Percentiles rank a stretch among this genome's conserved stretches.
These are phyloP conservation scores for Drosophila melanogaster DNA, from an alignment of 1,140 invertebrate genomes.

Conservation along the genomic window Release_6_plus_ISO1_MT NT_033779.5:16482001-16482500, in stretches of 20 bases:
- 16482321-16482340: constrained; percentile 13
- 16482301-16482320: background rate
- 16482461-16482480: constrained; percentile 19
- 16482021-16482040: constrained; percentile 19
- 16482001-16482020: constrained; percentile 11
- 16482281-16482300: background rate
- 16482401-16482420: constrained; percentile 80
- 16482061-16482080: background rate
- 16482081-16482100: no score
- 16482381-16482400: constrained; percentile 28
- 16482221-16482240: no score
- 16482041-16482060: constrained; percentile 3
- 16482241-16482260: no score
- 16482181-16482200: no score
- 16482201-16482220: no score
- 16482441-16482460: constrained; percentile 35
- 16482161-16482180: background rate
- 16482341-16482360: constrained; percentile 38
- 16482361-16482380: constrained; percentile 68
- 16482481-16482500: constrained; percentile 44
- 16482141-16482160: no score
- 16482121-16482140: no score
- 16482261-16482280: background rate
- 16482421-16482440: constrained; percentile 60
- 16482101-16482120: no score